Evolutionary conservation across 2,797 vertebrate species (phyloP), one percentile per base, ranked within the genome.

Genomic region (Poeciliopsis presidionis): DNA sequence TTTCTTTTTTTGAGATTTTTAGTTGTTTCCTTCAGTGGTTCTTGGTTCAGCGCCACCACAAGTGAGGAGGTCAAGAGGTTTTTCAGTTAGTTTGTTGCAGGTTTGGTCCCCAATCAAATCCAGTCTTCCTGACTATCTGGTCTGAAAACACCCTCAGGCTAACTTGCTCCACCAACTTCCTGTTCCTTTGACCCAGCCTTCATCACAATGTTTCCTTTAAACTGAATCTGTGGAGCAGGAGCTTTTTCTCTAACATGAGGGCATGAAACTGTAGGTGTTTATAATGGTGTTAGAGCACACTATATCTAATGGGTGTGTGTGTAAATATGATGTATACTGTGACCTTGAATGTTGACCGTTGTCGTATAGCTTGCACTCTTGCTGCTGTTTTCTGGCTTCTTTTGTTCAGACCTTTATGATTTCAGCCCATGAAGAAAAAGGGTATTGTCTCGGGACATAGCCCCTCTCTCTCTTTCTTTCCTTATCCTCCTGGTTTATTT

Each of bases 121-220:
- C 49, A 8, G 20, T 8, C 49, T 8, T 22, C 49, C 18, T 2
- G 0, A 51, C 49, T 51, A 22, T 51, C 49, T 8, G 49, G 49
- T 51, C 20, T 51, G 20, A 51, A 51, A 51, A 51, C 20, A 22
- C 20, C 49, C 7, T 51, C 49, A 51, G 20, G 22, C 49, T 8
- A 22, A 51, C 49, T 51, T 51, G 61, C n/a, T 57, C 72, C 77
- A 72, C 77, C 84, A 78, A 70, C 75, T 81, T 59, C 72, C 79
- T 72, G 81, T 75, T 83, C 59, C 83, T 82, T 74, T 86, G 30
- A 71, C 81, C 67, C 80, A 1, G 36, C 70, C 77, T 75, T 55
- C 75, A 82, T 82, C 67, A 51, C 33, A 11, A 49, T 63, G n/a
- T 91, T 91, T 90, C 88, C 91, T 93, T 92, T 92, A 91, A 87